Conservation (phyloP, 2,113 vertebrate genomes). For the Aleadryas rufinucha region DNA sequence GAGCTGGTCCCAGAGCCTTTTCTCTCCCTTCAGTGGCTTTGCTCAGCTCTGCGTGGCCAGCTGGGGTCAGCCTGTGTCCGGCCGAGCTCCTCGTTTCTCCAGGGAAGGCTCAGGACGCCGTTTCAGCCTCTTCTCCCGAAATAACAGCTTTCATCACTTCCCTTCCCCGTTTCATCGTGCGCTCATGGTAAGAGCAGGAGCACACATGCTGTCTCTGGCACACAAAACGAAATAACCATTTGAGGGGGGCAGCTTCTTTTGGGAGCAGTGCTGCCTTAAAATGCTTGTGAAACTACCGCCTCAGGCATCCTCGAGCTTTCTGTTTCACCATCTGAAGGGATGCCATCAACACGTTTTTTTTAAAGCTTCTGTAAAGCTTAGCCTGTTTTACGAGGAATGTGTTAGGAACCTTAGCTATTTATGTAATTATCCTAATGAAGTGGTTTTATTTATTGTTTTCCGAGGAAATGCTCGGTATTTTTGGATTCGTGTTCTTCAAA, state of each 20-base stretch:
- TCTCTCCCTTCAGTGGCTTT: not conserved
- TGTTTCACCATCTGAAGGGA: slow-evolving; percentile 32
- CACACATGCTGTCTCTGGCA: slow-evolving; percentile 50
- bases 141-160: slow-evolving; percentile 29
- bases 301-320: slow-evolving; percentile 15
- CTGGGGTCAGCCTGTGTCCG: slow-evolving; percentile 21
- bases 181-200: not conserved
- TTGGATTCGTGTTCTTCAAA: not conserved
- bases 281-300: slow-evolving; percentile 15
- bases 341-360: not conserved
- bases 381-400: not conserved
- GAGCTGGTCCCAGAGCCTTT: not conserved
- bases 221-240: not conserved
- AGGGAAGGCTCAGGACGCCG: not conserved
- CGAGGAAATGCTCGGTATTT: slow-evolving; percentile 29
- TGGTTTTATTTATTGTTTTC: slow-evolving; percentile 48
- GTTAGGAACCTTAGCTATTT: slow-evolving; percentile 19
- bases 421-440: slow-evolving; percentile 45
- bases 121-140: not conserved
- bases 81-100: not conserved
- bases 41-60: not conserved
- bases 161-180: not conserved
- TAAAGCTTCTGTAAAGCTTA: not conserved
- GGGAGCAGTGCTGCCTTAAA: slow-evolving; percentile 3
- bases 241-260: not conserved